Evolutionary conservation across 2,113 vertebrate species (phyloP), one percentile per base, ranked within the genome.

Genomic region (Menidia beryllina): DNA sequence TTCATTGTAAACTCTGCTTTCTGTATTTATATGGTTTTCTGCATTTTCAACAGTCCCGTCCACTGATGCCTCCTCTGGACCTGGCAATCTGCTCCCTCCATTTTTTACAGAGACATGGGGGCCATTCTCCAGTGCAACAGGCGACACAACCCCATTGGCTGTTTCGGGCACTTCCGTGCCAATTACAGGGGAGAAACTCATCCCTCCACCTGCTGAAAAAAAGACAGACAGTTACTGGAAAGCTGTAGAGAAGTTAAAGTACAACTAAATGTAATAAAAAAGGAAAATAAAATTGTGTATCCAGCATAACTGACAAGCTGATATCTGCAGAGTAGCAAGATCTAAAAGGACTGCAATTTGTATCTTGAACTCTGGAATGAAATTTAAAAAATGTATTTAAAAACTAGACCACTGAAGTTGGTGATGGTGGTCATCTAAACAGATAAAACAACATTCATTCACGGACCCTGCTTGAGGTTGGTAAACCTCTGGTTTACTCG

Each of bases 101-200:
- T 48, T 80, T 75, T 90, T 93, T 47, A 84, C 82, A 0, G 72
- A 41, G 19, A 61, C 21, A 5, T 81, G 82, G 55, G 86, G 71
- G 36, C 86, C 79, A 10, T 88, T 88, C 64, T 88, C 89, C 19
- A 85, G 51, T 7, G 84, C 75, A 14, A 83, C 51, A 19, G 85
- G 69, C 6, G 75, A 84, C 39, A 65, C 77, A 12, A 90, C 75
- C 4, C 93, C 91, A 5, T 94, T 94, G 38, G 90, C 87, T 7
- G 82, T 88, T 79, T 92, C 90, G 59, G 88, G 88, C 91, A 90
- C 88, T n/a, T 91, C 90, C 36, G 86, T 86, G 90, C 88, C 89
- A 78, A 79, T 82, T 73, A 86, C 92, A 92, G 92, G 86, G 90
- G 90, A 93, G 88, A 90, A 87, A 91, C 92, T 94, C 94, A 94